Base-by-base conservation (phyloP, 2,797 vertebrate species). In the Champsocephalus esox region DNA sequence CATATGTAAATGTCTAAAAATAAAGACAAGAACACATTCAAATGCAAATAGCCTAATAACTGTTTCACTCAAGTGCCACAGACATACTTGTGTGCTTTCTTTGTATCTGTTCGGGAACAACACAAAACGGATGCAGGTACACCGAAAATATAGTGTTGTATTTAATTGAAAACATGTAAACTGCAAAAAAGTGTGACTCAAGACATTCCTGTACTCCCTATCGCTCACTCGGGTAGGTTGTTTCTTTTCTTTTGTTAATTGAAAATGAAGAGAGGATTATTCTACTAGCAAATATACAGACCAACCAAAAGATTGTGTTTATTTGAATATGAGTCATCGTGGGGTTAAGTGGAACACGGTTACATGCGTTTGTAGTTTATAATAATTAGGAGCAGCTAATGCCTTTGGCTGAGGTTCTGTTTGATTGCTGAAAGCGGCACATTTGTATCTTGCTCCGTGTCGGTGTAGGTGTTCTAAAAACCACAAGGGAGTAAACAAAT, bases 1-100 rank as follows among this genome's bases (percentile, higher is more conserved):
- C 62, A 87, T 89, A 81, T 90, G 88, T 87, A 87, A 87, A 90
- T 89, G 68, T 75, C 46, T 61, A 43, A 59, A 76, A 83, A 75
- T 75, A 79, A 49, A 77, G 78, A 73, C 68, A 65, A 54, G 68
- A 82, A 67, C 54, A 70, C 55, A 86, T 84, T 91, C 79, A 88
- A 89, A 90, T 84, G 84, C 82, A 82, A 87, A 87, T 89, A 64
- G 34, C 50, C 48, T 14, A 62, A 66, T 14, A 62, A 66, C 41
- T 12, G 5, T 38, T 52, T 61, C 51, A 50, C 49, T 80, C 28
- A 16, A 72, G 60, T 50, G 54, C 55, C 58, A 45, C 46, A 45
- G 71, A 82, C 58, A 56, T 55, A 62, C 7, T 56, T 45, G 1
- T 60, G 16, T 60, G 63, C 50, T 41, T 46, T 52, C 21, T 65